A percentile compares a stretch with the other conserved stretches of the same genome.
Evolutionary conservation across 2,797 vertebrate genomes (phyloP).

Genomic region (Etheostoma nigrum): DNA sequence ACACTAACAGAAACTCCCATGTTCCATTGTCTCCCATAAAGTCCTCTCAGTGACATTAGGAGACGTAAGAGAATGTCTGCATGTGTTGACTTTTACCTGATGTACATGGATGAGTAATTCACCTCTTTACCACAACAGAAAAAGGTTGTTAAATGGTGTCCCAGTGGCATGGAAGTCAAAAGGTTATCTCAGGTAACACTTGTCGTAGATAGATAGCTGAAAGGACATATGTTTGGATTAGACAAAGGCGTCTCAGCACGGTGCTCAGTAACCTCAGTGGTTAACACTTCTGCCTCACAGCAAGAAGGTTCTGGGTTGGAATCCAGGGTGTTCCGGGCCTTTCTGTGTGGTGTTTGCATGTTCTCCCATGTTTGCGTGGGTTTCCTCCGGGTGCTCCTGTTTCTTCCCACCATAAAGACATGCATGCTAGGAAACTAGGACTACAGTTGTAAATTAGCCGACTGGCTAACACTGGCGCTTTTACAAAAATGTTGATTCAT

Average conservation of each 20-base stretch:
- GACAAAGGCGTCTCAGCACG: neutral
- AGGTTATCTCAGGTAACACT: slow-evolving; percentile 52
- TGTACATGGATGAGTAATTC: slow-evolving; percentile 51
- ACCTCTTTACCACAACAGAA: slow-evolving; percentile 41
- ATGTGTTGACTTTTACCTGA: slow-evolving; percentile 60
- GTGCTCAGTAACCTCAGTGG: too few relatives aligned
- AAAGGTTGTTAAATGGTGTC: slow-evolving; percentile 50
- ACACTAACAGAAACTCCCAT: slow-evolving; percentile 30
- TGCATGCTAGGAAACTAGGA: too few relatives aligned
- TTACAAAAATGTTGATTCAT: too few relatives aligned
- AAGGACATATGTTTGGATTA: neutral
- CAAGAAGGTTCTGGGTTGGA: too few relatives aligned
- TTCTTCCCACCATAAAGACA: too few relatives aligned
- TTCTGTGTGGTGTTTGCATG: too few relatives aligned
- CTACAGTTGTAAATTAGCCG: too few relatives aligned
- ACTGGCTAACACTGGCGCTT: too few relatives aligned
- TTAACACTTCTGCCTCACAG: too few relatives aligned
- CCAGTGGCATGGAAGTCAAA: slow-evolving; percentile 38
- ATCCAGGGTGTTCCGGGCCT: too few relatives aligned
- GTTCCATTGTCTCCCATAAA: slow-evolving; percentile 40
- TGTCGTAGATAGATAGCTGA: slow-evolving; percentile 24
- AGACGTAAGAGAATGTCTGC: slow-evolving; percentile 44
- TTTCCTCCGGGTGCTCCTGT: too few relatives aligned
- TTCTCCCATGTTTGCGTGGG: too few relatives aligned
- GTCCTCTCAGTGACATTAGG: slow-evolving; percentile 33